phyloP scores from a whole-genome alignment of 2,888 invertebrate species.

The Xestia xanthographa region DNA sequence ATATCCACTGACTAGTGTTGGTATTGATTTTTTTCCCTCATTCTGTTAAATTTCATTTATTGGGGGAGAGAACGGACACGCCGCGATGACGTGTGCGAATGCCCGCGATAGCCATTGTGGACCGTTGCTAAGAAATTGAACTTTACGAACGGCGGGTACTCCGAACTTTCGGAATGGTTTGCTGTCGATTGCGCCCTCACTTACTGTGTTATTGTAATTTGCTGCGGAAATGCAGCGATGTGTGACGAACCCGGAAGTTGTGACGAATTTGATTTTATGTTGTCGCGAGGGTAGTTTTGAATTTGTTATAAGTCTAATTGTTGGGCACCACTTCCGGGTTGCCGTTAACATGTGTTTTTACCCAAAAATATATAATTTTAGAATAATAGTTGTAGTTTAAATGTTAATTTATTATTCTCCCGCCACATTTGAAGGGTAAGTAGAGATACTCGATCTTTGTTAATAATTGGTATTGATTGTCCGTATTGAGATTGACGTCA shows the following conservation, averaged over 20 bases:
- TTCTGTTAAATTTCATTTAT: conserved; percentile 91
- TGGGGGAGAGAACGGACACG: conserved; percentile 86
- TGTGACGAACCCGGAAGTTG: conserved; percentile 56
- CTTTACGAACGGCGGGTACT: conserved; percentile 47
- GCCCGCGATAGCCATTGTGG: conserved; percentile 58
- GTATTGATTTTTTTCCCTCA: conserved; percentile 91
- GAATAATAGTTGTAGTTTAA: not conserved
- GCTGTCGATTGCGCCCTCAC: conserved; percentile 47
- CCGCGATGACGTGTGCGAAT: conserved; percentile 78
- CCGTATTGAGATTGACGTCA: conserved; percentile 30
- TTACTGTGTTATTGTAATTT: conserved; percentile 36
- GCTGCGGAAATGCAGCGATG: conserved; percentile 50
- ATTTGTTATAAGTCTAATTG: conserved; percentile 41
- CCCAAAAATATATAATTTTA: conserved; percentile 3
- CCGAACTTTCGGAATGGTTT: conserved; percentile 44
- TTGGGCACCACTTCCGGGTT: conserved; percentile 45
- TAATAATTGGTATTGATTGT: conserved; percentile 28
- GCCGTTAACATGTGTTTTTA: conserved; percentile 14
- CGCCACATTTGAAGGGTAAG: conserved; percentile 14
- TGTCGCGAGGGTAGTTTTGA: conserved; percentile 58
- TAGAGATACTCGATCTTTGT: not conserved
- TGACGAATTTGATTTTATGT: conserved; percentile 28
- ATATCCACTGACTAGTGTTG: conserved; percentile 80
- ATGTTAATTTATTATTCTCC: not conserved
- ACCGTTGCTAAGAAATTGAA: conserved; percentile 67